Conservation (phyloP, 2,113 vertebrate genomes). For the Platysternon megacephalum region DNA sequence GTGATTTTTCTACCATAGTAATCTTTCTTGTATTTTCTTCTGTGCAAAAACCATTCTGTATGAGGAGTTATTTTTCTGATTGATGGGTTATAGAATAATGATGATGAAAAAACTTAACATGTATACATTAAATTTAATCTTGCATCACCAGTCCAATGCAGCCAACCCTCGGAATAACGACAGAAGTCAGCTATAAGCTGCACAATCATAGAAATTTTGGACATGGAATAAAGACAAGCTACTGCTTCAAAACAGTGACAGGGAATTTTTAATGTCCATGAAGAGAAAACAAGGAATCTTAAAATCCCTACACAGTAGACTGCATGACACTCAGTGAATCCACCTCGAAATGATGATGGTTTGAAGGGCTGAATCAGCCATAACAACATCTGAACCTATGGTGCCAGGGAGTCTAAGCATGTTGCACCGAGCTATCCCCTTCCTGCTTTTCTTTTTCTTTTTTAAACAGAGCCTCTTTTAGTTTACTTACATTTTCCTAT, state of each 20-base stretch:
- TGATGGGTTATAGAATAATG: background rate
- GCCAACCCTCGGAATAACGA: background rate
- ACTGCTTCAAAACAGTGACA: background rate
- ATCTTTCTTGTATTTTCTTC: background rate
- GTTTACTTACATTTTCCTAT: background rate
- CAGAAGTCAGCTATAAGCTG: background rate
- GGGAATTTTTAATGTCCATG: rapidly evolving
- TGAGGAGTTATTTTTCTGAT: background rate
- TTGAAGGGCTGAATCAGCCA: background rate
- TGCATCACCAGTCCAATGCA: background rate
- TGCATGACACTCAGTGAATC: background rate
- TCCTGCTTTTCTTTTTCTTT: background rate
- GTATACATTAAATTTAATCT: background rate
- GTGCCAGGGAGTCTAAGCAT: constrained; percentile 5
- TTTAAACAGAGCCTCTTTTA: background rate
- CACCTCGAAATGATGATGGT: background rate
- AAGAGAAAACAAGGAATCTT: background rate
- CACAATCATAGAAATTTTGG: background rate
- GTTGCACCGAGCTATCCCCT: background rate
- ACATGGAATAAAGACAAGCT: background rate
- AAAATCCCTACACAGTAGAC: background rate
- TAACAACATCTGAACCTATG: background rate
- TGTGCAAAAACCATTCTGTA: background rate
- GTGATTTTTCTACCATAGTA: background rate
- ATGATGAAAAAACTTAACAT: background rate